phyloP scores from a whole-genome alignment of 2,113 vertebrate genomes.

The Condylura cristata region DNA sequence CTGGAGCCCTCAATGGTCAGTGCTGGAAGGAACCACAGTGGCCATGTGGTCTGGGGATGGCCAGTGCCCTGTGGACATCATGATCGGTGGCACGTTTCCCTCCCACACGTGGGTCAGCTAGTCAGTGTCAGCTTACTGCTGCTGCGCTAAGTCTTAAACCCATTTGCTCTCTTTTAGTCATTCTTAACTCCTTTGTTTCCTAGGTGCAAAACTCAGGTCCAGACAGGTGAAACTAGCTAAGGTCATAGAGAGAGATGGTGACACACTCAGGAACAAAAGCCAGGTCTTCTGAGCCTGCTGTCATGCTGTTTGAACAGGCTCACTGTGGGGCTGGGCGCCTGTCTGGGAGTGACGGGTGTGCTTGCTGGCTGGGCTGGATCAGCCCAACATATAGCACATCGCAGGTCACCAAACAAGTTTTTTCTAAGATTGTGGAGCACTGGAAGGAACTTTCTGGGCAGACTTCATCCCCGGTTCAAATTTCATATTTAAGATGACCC shows the following conservation, averaged over 20 bases:
- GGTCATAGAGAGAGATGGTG: not conserved
- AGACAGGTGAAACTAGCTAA: not conserved
- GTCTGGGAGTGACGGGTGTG: not conserved
- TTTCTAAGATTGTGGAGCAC: not conserved
- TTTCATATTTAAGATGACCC: slow-evolving; percentile 6
- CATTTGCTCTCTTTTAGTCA: not conserved
- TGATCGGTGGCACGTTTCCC: not conserved
- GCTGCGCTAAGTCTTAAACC: not conserved
- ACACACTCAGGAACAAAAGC: not conserved
- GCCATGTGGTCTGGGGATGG: not conserved
- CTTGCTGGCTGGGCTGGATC: not conserved
- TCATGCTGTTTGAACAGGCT: not conserved
- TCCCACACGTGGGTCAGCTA: not conserved
- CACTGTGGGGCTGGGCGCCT: not conserved
- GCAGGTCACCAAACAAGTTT: not conserved
- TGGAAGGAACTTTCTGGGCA: not conserved
- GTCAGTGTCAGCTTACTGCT: not conserved
- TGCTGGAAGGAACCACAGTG: not conserved
- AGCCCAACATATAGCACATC: not conserved
- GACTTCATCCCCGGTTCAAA: not conserved
- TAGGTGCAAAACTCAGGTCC: not conserved
- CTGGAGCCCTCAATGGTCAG: not conserved
- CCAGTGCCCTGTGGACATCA: not conserved
- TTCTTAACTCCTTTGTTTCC: not conserved
- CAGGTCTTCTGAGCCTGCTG: not conserved